Conservation (phyloP, 92 coral and sea anemone species). For the Palythoa grandiflora region DNA sequence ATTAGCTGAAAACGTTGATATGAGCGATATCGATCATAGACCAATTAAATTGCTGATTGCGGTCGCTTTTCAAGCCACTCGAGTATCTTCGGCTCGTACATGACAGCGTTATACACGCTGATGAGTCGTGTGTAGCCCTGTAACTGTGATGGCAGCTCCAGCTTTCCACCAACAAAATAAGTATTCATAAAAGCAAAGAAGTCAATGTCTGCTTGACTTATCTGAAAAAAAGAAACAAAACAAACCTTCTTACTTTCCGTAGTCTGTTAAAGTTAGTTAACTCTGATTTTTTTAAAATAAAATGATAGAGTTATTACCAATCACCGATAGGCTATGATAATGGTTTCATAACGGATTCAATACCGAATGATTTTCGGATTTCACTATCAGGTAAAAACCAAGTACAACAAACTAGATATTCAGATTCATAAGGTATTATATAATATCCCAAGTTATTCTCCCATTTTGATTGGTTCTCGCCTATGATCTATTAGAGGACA, state of each 20-base stretch:
- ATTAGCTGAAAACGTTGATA: background rate
- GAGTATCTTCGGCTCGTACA: conserved; percentile 29
- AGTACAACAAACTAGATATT: too few relatives aligned
- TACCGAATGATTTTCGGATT: too few relatives aligned
- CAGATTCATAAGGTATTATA: too few relatives aligned
- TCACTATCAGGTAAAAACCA: too few relatives aligned
- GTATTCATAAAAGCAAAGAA: conserved; percentile 45
- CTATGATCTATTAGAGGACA: too few relatives aligned
- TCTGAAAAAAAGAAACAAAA: conserved; percentile 5
- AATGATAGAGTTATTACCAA: too few relatives aligned
- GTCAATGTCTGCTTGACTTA: conserved; percentile 34
- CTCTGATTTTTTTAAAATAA: too few relatives aligned
- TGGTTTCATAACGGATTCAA: too few relatives aligned
- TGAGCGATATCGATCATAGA: background rate
- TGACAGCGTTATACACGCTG: conserved; percentile 29
- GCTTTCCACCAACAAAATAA: conserved; percentile 29
- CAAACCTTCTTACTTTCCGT: background rate
- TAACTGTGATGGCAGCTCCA: conserved; percentile 35
- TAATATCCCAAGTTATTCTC: too few relatives aligned
- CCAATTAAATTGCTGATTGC: background rate
- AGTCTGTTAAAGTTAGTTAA: too few relatives aligned
- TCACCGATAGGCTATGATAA: too few relatives aligned
- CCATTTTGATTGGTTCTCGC: too few relatives aligned
- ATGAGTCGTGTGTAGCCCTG: conserved; percentile 27
- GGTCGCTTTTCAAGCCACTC: conserved; percentile 36